Percentiles rank a stretch among this genome's conserved stretches.
Conservation (phyloP, 2,888 invertebrate genomes). For the Drosophila pegasa region DNA sequence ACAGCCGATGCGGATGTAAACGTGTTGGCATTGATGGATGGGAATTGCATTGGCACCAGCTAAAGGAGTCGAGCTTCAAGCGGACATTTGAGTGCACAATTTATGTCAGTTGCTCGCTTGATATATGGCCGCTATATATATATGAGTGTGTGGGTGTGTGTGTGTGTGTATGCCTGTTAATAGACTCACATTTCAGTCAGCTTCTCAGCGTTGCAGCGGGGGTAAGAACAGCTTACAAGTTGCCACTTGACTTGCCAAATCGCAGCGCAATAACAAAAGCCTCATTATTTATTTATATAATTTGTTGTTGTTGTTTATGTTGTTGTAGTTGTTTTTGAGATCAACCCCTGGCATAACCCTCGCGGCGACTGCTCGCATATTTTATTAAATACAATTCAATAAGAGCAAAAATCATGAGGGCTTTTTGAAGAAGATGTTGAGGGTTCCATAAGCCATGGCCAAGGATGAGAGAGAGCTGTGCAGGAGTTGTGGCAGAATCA, state of each 20-base stretch:
- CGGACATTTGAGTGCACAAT: conserved; percentile 67
- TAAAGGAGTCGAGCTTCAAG: conserved; percentile 29
- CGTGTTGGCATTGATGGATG: conserved; percentile 77
- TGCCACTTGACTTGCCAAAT: conserved; percentile 71
- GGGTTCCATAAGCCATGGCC: conserved; percentile 5
- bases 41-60: conserved; percentile 31
- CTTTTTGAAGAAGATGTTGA: conserved; percentile 26
- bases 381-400: conserved; percentile 79
- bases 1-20: conserved; percentile 53
- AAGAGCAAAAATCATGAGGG: conserved; percentile 48
- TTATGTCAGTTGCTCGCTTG: conserved; percentile 69
- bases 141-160: neutral
- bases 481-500: conserved; percentile 6
- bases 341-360: conserved; percentile 61
- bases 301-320: conserved; percentile 22
- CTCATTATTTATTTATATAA: conserved; percentile 74
- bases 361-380: conserved; percentile 54
- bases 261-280: conserved; percentile 64
- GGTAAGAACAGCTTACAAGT: conserved; percentile 11
- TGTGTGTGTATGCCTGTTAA: conserved; percentile 33
- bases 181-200: conserved; percentile 36
- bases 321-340: conserved; percentile 28
- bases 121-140: conserved; percentile 57
- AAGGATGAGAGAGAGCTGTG: neutral
- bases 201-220: neutral